Evolutionary conservation across 2,113 vertebrate genomes (phyloP).

Genomic region (Tinamus guttatus): DNA sequence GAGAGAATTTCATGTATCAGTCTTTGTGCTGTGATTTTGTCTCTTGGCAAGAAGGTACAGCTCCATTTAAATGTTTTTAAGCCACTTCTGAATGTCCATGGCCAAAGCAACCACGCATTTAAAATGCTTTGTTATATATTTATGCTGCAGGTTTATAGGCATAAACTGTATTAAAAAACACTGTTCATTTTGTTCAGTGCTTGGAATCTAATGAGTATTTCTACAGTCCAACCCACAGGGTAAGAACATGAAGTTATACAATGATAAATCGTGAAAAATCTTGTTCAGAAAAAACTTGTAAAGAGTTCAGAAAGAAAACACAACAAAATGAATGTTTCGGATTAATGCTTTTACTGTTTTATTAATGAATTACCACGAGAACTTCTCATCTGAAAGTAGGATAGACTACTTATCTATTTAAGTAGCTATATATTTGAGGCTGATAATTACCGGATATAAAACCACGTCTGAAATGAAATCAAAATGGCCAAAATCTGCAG

Average conservation of each 20-base stretch:
- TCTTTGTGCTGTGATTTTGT: background rate
- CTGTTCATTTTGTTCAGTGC: background rate
- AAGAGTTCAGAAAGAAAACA: slow-evolving; percentile 45
- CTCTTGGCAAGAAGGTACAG: background rate
- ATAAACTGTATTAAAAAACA: background rate
- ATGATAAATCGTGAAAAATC: background rate
- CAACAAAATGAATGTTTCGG: slow-evolving; percentile 42
- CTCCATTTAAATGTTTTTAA: background rate
- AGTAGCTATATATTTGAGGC: slow-evolving; percentile 10
- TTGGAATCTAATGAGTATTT: background rate
- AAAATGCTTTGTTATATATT: background rate
- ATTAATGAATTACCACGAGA: slow-evolving; percentile 24
- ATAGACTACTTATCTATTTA: background rate
- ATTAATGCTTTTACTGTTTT: slow-evolving; percentile 44
- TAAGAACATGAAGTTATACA: background rate
- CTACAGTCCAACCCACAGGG: background rate
- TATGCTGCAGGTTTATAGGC: background rate
- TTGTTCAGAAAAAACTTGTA: background rate
- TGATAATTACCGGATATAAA: background rate
- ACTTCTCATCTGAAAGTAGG: slow-evolving; percentile 15
- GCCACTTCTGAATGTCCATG: background rate
- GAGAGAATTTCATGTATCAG: background rate
- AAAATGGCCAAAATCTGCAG: background rate
- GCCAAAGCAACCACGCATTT: background rate
- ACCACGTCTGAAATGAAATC: background rate